phyloP scores from a whole-genome alignment of 2,113 vertebrate species.

The Pangasianodon hypophthalmus region DNA sequence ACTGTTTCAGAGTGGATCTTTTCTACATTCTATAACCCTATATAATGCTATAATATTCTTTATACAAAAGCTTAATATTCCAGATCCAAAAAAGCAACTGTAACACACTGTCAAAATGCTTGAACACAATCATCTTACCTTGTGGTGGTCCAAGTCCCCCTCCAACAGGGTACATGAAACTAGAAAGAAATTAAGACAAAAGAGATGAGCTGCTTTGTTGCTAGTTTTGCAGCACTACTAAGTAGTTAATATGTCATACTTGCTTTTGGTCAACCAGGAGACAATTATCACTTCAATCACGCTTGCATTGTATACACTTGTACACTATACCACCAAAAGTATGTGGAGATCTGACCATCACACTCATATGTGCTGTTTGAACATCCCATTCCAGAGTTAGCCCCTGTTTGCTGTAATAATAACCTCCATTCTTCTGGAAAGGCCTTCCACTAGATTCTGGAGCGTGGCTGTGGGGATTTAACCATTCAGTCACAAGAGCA shows the following conservation, averaged over 20 bases:
- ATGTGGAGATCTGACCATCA: background rate
- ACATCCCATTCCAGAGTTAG: background rate
- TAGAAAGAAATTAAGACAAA: slow-evolving; percentile 62
- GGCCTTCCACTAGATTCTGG: background rate
- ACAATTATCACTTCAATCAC: too few species aligned
- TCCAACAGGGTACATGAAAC: slow-evolving; percentile 94
- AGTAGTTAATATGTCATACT: background rate
- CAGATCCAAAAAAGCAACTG: background rate
- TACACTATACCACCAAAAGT: background rate
- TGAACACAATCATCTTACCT: slow-evolving; percentile 74
- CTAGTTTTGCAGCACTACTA: background rate
- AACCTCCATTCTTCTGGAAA: background rate
- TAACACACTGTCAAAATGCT: background rate
- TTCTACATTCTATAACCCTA: background rate
- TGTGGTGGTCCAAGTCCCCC: slow-evolving; percentile 87
- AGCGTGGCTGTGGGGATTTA: background rate
- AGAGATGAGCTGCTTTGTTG: slow-evolving; percentile 31
- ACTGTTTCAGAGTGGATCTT: background rate
- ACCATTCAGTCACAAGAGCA: background rate
- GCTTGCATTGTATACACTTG: background rate
- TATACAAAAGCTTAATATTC: background rate
- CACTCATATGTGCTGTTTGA: background rate
- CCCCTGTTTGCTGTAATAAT: background rate
- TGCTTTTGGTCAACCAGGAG: background rate
- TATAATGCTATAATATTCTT: background rate